Evolutionary conservation across 2,888 invertebrate genomes (phyloP).

Genomic region (Apantesis nais): DNA sequence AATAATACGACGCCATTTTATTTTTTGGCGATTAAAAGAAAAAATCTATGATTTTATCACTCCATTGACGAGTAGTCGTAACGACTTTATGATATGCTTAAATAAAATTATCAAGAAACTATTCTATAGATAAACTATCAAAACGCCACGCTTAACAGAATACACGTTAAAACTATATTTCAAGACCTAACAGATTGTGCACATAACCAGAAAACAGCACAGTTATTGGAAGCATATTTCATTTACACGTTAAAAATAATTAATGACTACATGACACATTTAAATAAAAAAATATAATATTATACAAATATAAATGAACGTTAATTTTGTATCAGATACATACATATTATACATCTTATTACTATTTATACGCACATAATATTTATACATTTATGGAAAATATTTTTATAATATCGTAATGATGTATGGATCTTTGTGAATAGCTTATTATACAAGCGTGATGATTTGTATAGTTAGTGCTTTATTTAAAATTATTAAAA

Average conservation of each 20-base stretch:
- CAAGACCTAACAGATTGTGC: neutral
- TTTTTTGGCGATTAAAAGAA: conserved; percentile 31
- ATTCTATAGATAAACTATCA: conserved; percentile 22
- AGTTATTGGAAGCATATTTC: neutral
- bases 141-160: conserved; percentile 24
- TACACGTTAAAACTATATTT: conserved; percentile 14
- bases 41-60: conserved; percentile 72
- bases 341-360: neutral
- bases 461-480: neutral
- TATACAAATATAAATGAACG: neutral
- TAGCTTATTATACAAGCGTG: neutral
- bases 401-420: neutral
- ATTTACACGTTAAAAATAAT: conserved; percentile 1
- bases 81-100: conserved; percentile 52
- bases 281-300: conserved; percentile 3
- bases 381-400: neutral
- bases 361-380: neutral
- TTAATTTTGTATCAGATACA: neutral
- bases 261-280: conserved; percentile 22
- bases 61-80: conserved; percentile 74
- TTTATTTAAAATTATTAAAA: neutral
- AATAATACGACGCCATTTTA: conserved; percentile 39
- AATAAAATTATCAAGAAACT: conserved; percentile 36
- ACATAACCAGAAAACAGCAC: neutral
- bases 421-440: neutral